Percentiles rank a stretch among this genome's conserved stretches.
Evolutionary conservation across 2,888 invertebrate genomes (phyloP).

Genomic region (Carcina quercana): DNA sequence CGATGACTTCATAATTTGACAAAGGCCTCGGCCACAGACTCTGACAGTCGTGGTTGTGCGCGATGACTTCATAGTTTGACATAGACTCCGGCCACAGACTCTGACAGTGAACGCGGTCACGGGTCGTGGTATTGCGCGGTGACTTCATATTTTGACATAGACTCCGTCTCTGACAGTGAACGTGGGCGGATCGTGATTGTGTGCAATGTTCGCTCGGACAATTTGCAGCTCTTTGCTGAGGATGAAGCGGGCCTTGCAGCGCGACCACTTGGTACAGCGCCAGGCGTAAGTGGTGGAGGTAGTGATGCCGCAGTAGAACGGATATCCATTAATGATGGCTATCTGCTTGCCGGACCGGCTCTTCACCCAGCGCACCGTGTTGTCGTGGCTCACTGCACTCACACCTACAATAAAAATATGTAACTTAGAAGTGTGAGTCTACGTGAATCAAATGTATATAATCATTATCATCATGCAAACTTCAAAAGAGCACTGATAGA

Average conservation of each 20-base stretch:
- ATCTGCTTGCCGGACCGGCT: conserved; percentile 18
- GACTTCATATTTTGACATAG: conserved; percentile 2
- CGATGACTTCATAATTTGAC: too few relatives aligned
- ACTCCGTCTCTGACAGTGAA: conserved; percentile 11
- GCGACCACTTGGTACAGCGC: conserved; percentile 17
- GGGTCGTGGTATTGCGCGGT: too few relatives aligned
- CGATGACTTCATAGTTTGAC: too few relatives aligned
- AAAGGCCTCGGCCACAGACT: too few relatives aligned
- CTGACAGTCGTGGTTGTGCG: too few relatives aligned
- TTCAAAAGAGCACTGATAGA: too few relatives aligned
- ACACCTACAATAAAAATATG: too few relatives aligned
- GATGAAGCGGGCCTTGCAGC: conserved; percentile 54
- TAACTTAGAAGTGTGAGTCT: too few relatives aligned
- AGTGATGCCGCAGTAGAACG: conserved; percentile 12
- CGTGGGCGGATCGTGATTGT: conserved; percentile 14
- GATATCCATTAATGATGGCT: conserved; percentile 22
- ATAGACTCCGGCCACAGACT: too few relatives aligned
- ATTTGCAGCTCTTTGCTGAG: conserved; percentile 4
- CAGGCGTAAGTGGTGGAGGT: conserved; percentile 8
- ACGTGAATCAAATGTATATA: too few relatives aligned
- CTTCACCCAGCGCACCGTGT: conserved; percentile 18
- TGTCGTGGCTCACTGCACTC: too few relatives aligned
- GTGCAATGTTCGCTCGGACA: conserved; percentile 10
- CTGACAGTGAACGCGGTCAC: conserved; percentile 9
- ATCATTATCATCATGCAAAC: too few relatives aligned